phyloP scores from a whole-genome alignment of 1,140 invertebrate species.

The Antheraea mylitta region DNA sequence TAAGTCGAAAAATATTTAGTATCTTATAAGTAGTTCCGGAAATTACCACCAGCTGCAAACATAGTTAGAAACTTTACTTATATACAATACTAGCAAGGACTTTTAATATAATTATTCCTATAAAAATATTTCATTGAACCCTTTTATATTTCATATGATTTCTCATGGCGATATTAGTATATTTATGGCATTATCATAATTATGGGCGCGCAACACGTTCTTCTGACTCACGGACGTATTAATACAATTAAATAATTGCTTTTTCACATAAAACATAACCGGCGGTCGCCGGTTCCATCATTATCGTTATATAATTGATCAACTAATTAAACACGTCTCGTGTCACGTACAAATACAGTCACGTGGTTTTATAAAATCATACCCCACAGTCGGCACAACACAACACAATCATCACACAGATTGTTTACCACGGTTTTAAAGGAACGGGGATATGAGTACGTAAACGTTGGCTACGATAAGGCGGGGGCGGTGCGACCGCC shows the following conservation, averaged over 20 bases:
- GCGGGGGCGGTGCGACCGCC: constrained; percentile 35
- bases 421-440: constrained; percentile 38
- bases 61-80: too few relatives aligned
- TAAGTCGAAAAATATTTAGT: too few relatives aligned
- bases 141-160: too few relatives aligned
- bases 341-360: constrained; percentile 25
- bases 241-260: constrained; percentile 1
- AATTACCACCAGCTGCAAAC: too few relatives aligned
- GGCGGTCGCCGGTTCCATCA: constrained; percentile 8
- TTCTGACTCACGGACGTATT: neutral
- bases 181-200: neutral
- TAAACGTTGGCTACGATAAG: constrained; percentile 3
- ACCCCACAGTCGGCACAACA: constrained; percentile 39
- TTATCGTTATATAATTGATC: constrained; percentile 44
- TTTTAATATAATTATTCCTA: too few relatives aligned
- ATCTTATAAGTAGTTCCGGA: too few relatives aligned
- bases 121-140: too few relatives aligned
- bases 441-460: constrained; percentile 13
- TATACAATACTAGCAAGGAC: too few relatives aligned
- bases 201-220: neutral
- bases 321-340: constrained; percentile 36
- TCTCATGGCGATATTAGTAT: too few relatives aligned
- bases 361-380: constrained; percentile 35
- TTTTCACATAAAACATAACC: constrained; percentile 3
- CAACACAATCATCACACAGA: constrained; percentile 52